Percentiles rank a stretch among this genome's conserved stretches.
Evolutionary conservation across 2,888 invertebrate genomes (phyloP).

Genomic region (Helicoverpa assulta): DNA sequence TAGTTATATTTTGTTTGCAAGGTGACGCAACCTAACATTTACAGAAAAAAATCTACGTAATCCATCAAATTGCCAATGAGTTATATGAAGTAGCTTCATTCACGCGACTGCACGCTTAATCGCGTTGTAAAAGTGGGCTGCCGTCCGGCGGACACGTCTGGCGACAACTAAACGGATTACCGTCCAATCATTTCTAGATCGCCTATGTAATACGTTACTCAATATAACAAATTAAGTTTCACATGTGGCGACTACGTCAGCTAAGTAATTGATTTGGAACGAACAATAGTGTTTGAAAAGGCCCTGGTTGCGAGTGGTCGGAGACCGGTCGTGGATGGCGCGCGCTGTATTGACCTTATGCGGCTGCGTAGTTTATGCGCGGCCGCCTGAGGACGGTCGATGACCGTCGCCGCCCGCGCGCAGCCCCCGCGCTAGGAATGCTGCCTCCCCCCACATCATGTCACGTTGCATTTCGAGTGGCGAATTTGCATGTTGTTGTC

Average conservation of each 20-base stretch:
- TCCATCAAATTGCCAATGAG: constrained; percentile 42
- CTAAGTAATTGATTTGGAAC: constrained; percentile 82
- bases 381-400: constrained; percentile 89
- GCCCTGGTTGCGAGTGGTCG: constrained; percentile 58
- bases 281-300: constrained; percentile 85
- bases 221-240: constrained; percentile 81
- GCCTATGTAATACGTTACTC: constrained; percentile 75
- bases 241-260: constrained; percentile 67
- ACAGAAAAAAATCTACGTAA: constrained; percentile 53
- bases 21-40: constrained; percentile 54
- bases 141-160: constrained; percentile 57
- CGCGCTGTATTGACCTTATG: constrained; percentile 87
- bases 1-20: constrained; percentile 42
- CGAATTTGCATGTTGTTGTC: constrained; percentile 83
- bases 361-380: constrained; percentile 88
- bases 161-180: constrained; percentile 72
- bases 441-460: constrained; percentile 76
- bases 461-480: constrained; percentile 86
- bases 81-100: constrained; percentile 59
- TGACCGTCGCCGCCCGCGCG: constrained; percentile 80
- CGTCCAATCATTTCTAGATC: constrained; percentile 73
- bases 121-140: constrained; percentile 52
- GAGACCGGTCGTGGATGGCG: constrained; percentile 70
- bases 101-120: constrained; percentile 52
- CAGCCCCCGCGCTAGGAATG: constrained; percentile 82